Evolutionary conservation across 2,888 invertebrate genomes (phyloP).

Genomic region (Temnothorax unifasciatus): DNA sequence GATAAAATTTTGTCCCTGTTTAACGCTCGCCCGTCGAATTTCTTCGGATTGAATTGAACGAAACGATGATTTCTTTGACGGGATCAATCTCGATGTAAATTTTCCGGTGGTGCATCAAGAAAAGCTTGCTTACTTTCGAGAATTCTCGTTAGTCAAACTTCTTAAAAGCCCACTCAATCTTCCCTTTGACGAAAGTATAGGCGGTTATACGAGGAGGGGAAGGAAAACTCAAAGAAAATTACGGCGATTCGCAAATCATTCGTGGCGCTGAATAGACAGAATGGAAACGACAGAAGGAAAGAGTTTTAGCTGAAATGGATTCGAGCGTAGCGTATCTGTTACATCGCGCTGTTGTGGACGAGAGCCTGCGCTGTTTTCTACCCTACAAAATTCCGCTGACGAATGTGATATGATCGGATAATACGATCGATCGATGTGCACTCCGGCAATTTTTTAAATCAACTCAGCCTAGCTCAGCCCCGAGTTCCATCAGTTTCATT

Average conservation of each 20-base stretch:
- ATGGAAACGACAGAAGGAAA: slow-evolving; percentile 41
- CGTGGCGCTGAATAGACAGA: slow-evolving; percentile 40
- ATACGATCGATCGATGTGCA: slow-evolving; percentile 40
- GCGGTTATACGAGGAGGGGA: slow-evolving; percentile 30
- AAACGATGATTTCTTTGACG: slow-evolving; percentile 47
- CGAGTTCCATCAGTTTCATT: slow-evolving; percentile 19
- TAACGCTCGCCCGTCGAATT: slow-evolving; percentile 18
- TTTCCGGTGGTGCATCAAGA: slow-evolving; percentile 47
- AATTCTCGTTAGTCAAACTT: slow-evolving; percentile 62
- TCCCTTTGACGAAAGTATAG: slow-evolving; percentile 51
- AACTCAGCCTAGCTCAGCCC: not conserved
- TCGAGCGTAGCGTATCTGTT: slow-evolving; percentile 34
- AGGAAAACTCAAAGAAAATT: slow-evolving; percentile 55
- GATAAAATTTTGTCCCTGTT: slow-evolving; percentile 12
- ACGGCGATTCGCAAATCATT: slow-evolving; percentile 38
- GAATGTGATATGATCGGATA: slow-evolving; percentile 54
- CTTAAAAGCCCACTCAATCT: slow-evolving; percentile 56
- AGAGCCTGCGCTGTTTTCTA: slow-evolving; percentile 23
- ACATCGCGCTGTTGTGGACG: slow-evolving; percentile 34
- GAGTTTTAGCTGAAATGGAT: slow-evolving; percentile 38
- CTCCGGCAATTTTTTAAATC: slow-evolving; percentile 48
- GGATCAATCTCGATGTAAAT: slow-evolving; percentile 57
- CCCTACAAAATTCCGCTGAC: slow-evolving; percentile 32
- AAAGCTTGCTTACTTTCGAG: slow-evolving; percentile 53
- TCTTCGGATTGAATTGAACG: slow-evolving; percentile 14